These are phyloP conservation scores for Hypothenemus hampei DNA, from an alignment of 1,140 invertebrate species.

Conservation along the genomic window DNA sequence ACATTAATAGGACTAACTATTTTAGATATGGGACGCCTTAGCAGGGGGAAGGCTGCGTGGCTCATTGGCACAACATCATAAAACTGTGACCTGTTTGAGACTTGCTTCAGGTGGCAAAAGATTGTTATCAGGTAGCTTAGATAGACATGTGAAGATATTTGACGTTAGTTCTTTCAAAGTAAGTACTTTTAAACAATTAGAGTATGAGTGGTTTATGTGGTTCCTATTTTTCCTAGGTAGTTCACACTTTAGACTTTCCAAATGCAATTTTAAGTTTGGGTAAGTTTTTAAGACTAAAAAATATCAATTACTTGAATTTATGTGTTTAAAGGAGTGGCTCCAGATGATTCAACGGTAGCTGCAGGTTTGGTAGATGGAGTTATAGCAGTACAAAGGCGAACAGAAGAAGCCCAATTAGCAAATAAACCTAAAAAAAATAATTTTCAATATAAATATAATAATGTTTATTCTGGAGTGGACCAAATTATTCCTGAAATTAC, in stretches of 20 bases:
- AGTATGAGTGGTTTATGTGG: neutral
- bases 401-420: slow-evolving; percentile 49
- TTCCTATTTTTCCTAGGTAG: slow-evolving; percentile 43
- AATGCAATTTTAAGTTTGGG: slow-evolving; percentile 81
- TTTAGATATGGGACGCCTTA: slow-evolving; percentile 81
- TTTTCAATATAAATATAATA: slow-evolving; percentile 52
- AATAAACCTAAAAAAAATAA: slow-evolving; percentile 49
- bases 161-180: slow-evolving; percentile 78
- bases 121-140: slow-evolving; percentile 84
- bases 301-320: neutral
- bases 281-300: slow-evolving; percentile 4
- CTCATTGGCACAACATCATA: slow-evolving; percentile 82
- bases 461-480: slow-evolving; percentile 51
- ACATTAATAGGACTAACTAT: neutral
- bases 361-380: slow-evolving; percentile 91
- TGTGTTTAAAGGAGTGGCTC: slow-evolving; percentile 55
- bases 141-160: slow-evolving; percentile 93
- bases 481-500: slow-evolving; percentile 49
- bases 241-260: slow-evolving; percentile 86
- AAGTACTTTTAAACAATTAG: neutral
- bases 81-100: slow-evolving; percentile 82
- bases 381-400: slow-evolving; percentile 76
- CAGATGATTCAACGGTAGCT: slow-evolving; percentile 77
- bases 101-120: slow-evolving; percentile 74
- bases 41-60: slow-evolving; percentile 78